A percentile compares a stretch with the other conserved stretches of the same genome.
These are phyloP conservation scores for Aegithalos caudatus DNA, from an alignment of 2,113 vertebrate species.

Conservation along the genomic window DNA sequence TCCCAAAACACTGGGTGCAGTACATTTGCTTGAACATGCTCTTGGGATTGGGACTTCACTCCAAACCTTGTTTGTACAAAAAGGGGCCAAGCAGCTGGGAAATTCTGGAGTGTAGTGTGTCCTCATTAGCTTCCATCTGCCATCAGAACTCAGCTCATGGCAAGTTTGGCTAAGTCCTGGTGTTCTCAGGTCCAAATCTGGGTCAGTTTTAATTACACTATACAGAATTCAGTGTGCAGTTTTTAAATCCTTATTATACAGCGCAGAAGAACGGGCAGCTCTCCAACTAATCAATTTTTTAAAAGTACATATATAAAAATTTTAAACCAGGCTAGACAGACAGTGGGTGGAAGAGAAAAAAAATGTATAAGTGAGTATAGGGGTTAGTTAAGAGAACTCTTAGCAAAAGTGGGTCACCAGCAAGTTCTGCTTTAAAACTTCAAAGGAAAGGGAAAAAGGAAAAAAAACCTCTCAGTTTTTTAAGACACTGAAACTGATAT, in stretches of 20 bases:
- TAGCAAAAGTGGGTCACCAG: conserved; percentile 78
- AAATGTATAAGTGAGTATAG: conserved; percentile 71
- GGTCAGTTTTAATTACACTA: conserved; percentile 84
- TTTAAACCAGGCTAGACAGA: conserved; percentile 81
- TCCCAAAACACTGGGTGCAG: conserved; percentile 74
- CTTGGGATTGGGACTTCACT: conserved; percentile 78
- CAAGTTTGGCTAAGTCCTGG: conserved; percentile 82
- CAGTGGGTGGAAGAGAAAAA: conserved; percentile 68
- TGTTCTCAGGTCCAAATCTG: conserved; percentile 82
- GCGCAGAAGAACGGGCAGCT: conserved; percentile 75
- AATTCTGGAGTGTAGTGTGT: conserved; percentile 81
- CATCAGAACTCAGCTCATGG: conserved; percentile 82
- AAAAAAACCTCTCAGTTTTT: conserved; percentile 47
- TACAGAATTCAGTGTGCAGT: conserved; percentile 78
- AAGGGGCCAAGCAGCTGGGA: conserved; percentile 83
- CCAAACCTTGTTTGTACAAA: conserved; percentile 82
- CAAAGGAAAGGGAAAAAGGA: conserved; percentile 52
- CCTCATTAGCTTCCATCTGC: conserved; percentile 84
- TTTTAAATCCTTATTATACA: conserved; percentile 82
- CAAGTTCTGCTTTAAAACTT: conserved; percentile 74
- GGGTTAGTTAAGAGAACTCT: conserved; percentile 79
- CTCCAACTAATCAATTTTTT: conserved; percentile 85
- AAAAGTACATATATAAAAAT: conserved; percentile 85
- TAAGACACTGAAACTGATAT: conserved; percentile 48
- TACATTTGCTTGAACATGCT: conserved; percentile 75